Percentiles rank a stretch among this genome's conserved stretches.
phyloP scores from a whole-genome alignment of 2,113 vertebrate genomes.

The Myotis lucifugus region DNA sequence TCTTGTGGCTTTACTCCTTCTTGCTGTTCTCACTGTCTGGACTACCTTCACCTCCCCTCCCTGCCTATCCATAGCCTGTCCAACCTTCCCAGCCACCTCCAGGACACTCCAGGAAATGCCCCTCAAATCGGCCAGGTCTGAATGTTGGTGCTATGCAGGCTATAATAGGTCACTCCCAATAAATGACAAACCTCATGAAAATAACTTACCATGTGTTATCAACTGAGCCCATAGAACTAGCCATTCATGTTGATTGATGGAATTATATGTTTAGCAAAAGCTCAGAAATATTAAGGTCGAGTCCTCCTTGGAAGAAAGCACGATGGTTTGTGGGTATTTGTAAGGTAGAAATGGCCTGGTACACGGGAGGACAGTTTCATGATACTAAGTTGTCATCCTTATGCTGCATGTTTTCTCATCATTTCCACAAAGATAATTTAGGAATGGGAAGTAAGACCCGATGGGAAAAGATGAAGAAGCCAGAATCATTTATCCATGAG shows the following conservation, averaged over 20 bases:
- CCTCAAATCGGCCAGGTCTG: background rate
- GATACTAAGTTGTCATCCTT: background rate
- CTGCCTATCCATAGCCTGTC: background rate
- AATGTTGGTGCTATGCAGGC: background rate
- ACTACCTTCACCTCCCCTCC: background rate
- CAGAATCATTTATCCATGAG: background rate
- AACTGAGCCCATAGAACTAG: background rate
- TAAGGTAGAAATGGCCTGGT: background rate
- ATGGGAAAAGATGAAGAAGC: constrained; percentile 11
- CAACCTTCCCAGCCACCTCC: background rate
- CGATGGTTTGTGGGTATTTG: background rate
- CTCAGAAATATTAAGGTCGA: background rate
- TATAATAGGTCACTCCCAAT: background rate
- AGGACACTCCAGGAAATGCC: background rate
- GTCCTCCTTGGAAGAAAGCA: background rate
- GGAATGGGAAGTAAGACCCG: constrained; percentile 50
- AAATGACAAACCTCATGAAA: background rate
- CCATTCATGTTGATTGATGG: background rate
- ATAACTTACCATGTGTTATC: background rate
- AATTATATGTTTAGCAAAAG: background rate
- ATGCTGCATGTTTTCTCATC: background rate
- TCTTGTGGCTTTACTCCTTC: constrained; percentile 26
- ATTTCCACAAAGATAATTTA: constrained; percentile 50
- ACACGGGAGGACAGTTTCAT: background rate
- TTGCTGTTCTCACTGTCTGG: background rate